These are phyloP conservation scores for Tholera decimalis DNA, from an alignment of 2,888 invertebrate species.

Conservation along the genomic window DNA sequence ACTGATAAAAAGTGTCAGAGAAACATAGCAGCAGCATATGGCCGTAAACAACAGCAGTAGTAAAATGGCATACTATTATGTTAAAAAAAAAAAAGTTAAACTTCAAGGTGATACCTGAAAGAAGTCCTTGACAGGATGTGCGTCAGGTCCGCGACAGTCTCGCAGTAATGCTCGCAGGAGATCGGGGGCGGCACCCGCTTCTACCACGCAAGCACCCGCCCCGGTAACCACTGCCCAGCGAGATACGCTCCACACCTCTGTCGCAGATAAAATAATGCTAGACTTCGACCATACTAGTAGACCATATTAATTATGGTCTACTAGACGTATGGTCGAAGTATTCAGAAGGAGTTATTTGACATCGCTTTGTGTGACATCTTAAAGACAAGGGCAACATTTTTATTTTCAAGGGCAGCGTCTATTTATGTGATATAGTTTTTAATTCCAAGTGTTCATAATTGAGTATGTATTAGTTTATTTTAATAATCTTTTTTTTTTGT, in stretches of 20 bases:
- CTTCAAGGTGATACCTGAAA: slow-evolving; percentile 92
- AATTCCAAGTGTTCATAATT: no score
- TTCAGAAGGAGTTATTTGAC: no score
- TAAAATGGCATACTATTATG: background rate
- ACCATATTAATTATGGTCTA: no score
- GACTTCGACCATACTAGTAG: background rate
- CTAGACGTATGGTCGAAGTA: background rate
- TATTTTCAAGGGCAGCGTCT: no score
- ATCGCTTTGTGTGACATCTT: no score
- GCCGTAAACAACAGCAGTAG: no score
- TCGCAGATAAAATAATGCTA: background rate
- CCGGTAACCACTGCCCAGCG: slow-evolving; percentile 96
- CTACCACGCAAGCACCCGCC: slow-evolving; percentile 96
- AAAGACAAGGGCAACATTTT: no score
- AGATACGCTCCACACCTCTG: slow-evolving; percentile 84
- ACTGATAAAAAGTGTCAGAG: background rate
- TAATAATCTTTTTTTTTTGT: no score
- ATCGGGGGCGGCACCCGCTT: slow-evolving; percentile 97
- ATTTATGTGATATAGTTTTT: no score
- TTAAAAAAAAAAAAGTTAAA: background rate
- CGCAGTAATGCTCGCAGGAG: slow-evolving; percentile 95
- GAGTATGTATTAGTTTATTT: no score
- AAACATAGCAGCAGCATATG: background rate
- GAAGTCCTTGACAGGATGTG: slow-evolving; percentile 96
- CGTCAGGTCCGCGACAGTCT: slow-evolving; percentile 96